Conservation (phyloP, 2,113 vertebrate species). For the Phrynocephalus versicolor region DNA sequence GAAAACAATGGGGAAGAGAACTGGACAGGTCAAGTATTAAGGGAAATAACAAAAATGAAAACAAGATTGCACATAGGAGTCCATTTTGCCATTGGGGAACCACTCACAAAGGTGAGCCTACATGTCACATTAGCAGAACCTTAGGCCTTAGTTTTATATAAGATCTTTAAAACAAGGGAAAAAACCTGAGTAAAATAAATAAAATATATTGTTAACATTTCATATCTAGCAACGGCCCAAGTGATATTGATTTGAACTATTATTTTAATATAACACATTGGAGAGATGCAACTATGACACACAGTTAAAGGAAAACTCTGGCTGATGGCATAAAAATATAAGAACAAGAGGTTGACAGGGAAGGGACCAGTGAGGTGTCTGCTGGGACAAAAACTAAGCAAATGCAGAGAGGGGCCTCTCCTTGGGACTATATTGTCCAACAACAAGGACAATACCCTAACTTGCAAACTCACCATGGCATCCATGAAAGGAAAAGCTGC, state of each 20-base stretch:
- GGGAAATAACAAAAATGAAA: no score
- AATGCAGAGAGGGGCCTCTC: not conserved
- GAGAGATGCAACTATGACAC: not conserved
- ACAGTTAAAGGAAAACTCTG: not conserved
- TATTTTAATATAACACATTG: not conserved
- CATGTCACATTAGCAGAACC: no score
- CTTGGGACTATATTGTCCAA: not conserved
- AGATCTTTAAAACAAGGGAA: no score
- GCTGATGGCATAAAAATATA: not conserved
- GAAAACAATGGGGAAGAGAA: no score
- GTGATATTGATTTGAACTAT: not conserved
- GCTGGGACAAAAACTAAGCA: not conserved
- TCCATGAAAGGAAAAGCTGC: constrained; percentile 96
- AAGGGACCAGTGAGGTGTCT: not conserved
- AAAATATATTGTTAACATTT: not conserved
- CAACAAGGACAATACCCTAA: not conserved
- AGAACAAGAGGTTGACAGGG: not conserved
- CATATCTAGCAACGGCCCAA: not conserved
- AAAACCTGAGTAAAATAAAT: not conserved
- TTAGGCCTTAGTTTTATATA: no score
- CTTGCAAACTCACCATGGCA: constrained; percentile 88
- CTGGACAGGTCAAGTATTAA: no score
- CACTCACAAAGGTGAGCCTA: no score
- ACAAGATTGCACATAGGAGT: not conserved
- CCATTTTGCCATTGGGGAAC: no score